Conservation (phyloP, 2,888 invertebrate genomes). For the Sisyra terminalis region DNA sequence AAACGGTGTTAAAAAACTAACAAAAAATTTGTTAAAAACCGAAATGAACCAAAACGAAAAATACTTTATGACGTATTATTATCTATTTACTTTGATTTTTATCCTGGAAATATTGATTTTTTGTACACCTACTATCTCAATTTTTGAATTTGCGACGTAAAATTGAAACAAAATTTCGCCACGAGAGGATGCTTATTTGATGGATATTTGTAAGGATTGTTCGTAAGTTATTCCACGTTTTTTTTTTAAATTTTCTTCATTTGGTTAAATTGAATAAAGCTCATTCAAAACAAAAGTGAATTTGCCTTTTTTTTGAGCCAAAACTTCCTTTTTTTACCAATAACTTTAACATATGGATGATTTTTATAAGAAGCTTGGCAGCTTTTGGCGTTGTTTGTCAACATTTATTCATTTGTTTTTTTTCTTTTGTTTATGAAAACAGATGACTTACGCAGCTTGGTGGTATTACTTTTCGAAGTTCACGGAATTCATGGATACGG, state of each 20-base stretch:
- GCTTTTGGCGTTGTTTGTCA: no score
- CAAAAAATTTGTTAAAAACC: no score
- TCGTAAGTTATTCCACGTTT: conserved; percentile 6
- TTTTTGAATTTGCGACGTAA: background rate
- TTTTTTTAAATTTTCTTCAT: background rate
- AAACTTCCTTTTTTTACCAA: no score
- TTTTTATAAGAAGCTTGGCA: no score
- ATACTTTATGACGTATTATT: no score
- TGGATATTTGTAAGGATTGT: conserved; percentile 6
- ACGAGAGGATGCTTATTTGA: conserved; percentile 8
- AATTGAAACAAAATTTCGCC: conserved; percentile 2
- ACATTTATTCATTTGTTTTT: no score
- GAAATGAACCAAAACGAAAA: no score
- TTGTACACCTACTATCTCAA: background rate
- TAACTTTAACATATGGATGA: no score
- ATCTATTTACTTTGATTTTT: no score
- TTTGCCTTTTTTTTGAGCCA: no score
- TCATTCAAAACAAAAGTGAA: conserved; percentile 5
- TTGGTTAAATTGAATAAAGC: conserved; percentile 9
- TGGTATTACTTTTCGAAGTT: conserved; percentile 95
- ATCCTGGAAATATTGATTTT: background rate
- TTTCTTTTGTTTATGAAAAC: conserved; percentile 23
- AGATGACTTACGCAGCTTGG: conserved; percentile 92
- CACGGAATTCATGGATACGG: conserved; percentile 91
- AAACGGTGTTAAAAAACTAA: no score